Evolutionary conservation across 2,888 invertebrate species (phyloP).

Genomic region (Rhingia campestris): DNA sequence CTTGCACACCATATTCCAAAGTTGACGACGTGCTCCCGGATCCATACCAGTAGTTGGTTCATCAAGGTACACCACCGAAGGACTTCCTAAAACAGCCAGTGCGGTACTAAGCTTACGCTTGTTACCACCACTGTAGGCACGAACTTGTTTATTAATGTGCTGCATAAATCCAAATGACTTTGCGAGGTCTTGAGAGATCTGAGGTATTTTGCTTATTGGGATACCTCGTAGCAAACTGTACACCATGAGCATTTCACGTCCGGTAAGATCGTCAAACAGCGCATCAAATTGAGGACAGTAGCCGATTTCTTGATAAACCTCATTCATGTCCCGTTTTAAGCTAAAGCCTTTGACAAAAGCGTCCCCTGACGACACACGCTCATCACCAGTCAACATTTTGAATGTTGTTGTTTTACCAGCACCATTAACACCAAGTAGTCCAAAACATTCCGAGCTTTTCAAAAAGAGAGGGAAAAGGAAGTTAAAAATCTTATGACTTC

Average conservation of each 20-base stretch:
- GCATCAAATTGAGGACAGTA: slow-evolving; percentile 92
- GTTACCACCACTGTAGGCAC: slow-evolving; percentile 88
- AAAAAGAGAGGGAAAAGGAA: background rate
- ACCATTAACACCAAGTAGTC: slow-evolving; percentile 92
- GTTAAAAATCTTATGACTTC: background rate
- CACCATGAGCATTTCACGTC: slow-evolving; percentile 87
- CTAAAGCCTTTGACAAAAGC: slow-evolving; percentile 87
- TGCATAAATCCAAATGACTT: slow-evolving; percentile 85
- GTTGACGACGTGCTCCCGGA: slow-evolving; percentile 85
- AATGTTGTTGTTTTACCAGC: slow-evolving; percentile 95
- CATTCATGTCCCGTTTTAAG: slow-evolving; percentile 84
- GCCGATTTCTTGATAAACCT: slow-evolving; percentile 86
- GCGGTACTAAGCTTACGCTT: slow-evolving; percentile 89
- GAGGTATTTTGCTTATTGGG: slow-evolving; percentile 80
- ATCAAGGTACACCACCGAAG: slow-evolving; percentile 88
- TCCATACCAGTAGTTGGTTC: slow-evolving; percentile 86
- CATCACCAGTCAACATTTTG: slow-evolving; percentile 94
- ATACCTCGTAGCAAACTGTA: slow-evolving; percentile 87
- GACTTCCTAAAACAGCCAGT: slow-evolving; percentile 87
- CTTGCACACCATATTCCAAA: slow-evolving; percentile 90
- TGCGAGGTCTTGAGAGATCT: slow-evolving; percentile 80
- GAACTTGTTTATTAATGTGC: slow-evolving; percentile 86
- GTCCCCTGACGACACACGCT: slow-evolving; percentile 87
- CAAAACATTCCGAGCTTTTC: slow-evolving; percentile 84
- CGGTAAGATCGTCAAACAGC: slow-evolving; percentile 88